A percentile compares a stretch with the other conserved stretches of the same genome.
phyloP scores from a whole-genome alignment of 37 sponge, comb jelly and placozoan genomes.

The Lycopodina hypogea region DNA sequence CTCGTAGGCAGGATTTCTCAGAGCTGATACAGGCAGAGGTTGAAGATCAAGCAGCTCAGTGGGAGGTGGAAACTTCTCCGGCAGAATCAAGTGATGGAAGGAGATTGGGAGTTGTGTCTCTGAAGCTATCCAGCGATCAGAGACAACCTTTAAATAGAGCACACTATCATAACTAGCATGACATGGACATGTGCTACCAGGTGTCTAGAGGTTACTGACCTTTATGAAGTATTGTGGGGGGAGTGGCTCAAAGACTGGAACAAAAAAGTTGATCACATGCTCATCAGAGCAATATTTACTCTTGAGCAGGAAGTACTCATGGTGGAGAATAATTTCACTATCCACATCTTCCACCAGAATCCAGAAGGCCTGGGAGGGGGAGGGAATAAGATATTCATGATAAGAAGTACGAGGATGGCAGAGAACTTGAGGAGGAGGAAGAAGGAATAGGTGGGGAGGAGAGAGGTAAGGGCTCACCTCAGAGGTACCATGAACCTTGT shows the following conservation, averaged over 20 bases:
- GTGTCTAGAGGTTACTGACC: slow-evolving; percentile 1
- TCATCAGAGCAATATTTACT: slow-evolving; percentile 87
- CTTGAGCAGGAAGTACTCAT: slow-evolving; percentile 98
- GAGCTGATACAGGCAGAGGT: slow-evolving; percentile 94
- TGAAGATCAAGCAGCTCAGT: slow-evolving; percentile 97
- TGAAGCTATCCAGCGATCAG: slow-evolving; percentile 72
- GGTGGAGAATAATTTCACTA: slow-evolving; percentile 89
- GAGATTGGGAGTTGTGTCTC: slow-evolving; percentile 96
- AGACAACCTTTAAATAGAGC: slow-evolving; percentile 18
- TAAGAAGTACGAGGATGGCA: neutral
- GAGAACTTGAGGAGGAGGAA: neutral
- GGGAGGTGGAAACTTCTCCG: slow-evolving; percentile 97
- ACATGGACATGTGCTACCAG: neutral
- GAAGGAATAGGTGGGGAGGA: neutral
- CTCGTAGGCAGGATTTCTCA: slow-evolving; percentile 81
- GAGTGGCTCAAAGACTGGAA: slow-evolving; percentile 98
- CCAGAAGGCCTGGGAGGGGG: slow-evolving; percentile 84
- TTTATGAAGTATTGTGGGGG: slow-evolving; percentile 99
- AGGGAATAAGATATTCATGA: too few species aligned
- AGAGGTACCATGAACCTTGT: slow-evolving; percentile 91
- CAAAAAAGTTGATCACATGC: slow-evolving; percentile 93
- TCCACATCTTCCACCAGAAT: slow-evolving; percentile 98
- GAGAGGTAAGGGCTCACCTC: slow-evolving; percentile 42
- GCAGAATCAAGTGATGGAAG: slow-evolving; percentile 96
- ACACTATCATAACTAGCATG: neutral